Base-by-base conservation (phyloP, 2,888 invertebrate genomes). In the Luperina testacea region DNA sequence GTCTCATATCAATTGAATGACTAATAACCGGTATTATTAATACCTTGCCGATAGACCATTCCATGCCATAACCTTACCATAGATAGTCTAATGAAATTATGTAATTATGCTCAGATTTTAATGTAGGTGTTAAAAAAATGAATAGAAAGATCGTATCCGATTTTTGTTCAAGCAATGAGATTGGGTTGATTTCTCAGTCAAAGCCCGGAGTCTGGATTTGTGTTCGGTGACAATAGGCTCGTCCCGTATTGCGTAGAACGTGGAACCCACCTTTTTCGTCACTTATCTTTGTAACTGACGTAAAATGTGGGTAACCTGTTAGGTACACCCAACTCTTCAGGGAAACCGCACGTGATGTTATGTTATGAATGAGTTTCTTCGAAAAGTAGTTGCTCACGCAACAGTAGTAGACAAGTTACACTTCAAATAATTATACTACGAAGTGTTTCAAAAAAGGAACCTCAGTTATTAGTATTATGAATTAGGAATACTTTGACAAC, bases 1-100 rank as follows among this genome's bases (percentile, higher is more conserved):
- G 84, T 86, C 32, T 77, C 32, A 45, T 70, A 83, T 86, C 87
- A 65, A 75, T 86, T 76, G 75, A 17, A 71, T 77, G 67, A 82
- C 71, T 83, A 86, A 86, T 63, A 74, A 77, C 74, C 11, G 61
- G 83, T 83, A 63, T 13, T 64, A 80, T 77, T 77, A 77, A 68
- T 77, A 38, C 17, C 15, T 63, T 83, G 24, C 27, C 45, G 61
- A 83, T 77, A 68, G 45, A 32, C 4, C 38, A 81, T 45, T 42
- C 20, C 17, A 57, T 48, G 63, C 57, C 42, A 61, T 76, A 82
- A 38, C 24, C 53, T 82, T 38, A 20, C 61, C 61, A 53, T 77
- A 77, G 20, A 77, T 24, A 24, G 8, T 38, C 13, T 51, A 51
- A 70, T 61, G 9, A 51, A 51, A 45, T 53, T 8, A 38, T 72